These are phyloP conservation scores for Dryobota labecula DNA, from an alignment of 2,888 invertebrate species.

Conservation along the genomic window DNA sequence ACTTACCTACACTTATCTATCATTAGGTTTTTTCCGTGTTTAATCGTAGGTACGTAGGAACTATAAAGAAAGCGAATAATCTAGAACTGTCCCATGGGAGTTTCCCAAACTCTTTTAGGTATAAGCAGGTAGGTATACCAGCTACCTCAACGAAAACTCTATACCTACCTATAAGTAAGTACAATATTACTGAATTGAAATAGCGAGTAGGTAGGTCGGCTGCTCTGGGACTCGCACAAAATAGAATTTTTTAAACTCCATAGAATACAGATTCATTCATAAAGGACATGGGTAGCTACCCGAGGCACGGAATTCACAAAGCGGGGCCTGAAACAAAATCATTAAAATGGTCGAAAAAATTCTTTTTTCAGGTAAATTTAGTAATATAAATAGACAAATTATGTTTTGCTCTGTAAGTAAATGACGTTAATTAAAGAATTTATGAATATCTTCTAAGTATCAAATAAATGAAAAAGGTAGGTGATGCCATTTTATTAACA, in stretches of 20 bases:
- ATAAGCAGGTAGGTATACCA: not conserved
- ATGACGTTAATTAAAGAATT: constrained; percentile 17
- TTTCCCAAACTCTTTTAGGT: not conserved
- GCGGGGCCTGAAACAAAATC: constrained; percentile 29
- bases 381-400: not conserved
- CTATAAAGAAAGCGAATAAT: not conserved
- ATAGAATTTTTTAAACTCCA: constrained; percentile 50
- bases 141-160: not conserved
- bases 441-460: not conserved
- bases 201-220: not conserved
- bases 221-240: constrained; percentile 9
- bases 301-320: constrained; percentile 17
- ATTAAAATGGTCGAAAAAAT: not conserved
- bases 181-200: constrained; percentile 19
- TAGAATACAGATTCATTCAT: constrained; percentile 49
- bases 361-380: constrained; percentile 17
- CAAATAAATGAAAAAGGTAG: not conserved
- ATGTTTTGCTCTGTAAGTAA: not conserved
- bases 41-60: not conserved
- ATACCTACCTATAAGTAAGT: not conserved
- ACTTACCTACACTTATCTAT: not conserved
- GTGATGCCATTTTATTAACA: not conserved
- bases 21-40: not conserved
- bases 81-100: too few species aligned
- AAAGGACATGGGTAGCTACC: constrained; percentile 29